Evolutionary conservation across 2,888 invertebrate species (phyloP), one percentile per base, ranked within the genome.

Genomic region (Nemotelus nigrinus): DNA sequence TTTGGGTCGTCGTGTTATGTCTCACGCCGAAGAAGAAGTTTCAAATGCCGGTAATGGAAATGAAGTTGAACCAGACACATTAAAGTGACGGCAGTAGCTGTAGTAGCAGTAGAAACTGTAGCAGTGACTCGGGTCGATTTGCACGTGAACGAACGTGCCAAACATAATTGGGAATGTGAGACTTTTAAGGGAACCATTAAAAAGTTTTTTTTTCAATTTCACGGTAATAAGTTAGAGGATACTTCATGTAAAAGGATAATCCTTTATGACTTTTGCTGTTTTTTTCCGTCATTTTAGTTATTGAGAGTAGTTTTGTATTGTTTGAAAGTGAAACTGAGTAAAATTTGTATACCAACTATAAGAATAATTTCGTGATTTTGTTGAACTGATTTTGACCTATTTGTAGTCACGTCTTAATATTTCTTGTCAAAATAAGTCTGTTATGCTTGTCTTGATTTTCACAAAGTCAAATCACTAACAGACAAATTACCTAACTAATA

Each of bases 91-190:
- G 25, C 25, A 25, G 53, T 53, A 4, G 10, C 25, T 57, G 57
- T 8, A 1, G 53, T 10, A 57, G n/a, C n/a, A n/a, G 3, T 3
- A 57, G 25, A 57, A 10, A 57, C 1, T 2, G 25, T 25, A 57
- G 57, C 25, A 25, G 25, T 25, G 25, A 25, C 25, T 25, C 25
- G 6, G 25, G 44, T 63, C 7, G 8, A 5, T 65, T 45, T 47
- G 5, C 65, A 47, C 10, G 65, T 65, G 3, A 70, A 55, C 8
- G 70, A 70, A 70, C 70, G 70, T 70, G 41, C 55, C 53, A 25
- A 53, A 44, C 70, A 70, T 70, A 70, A 70, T 70, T 70, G 70
- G 70, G 55, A 70, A 70, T 70, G 55, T 70, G 70, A 70, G 55
- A 70, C 70, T 70, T 70, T 70, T 41, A 55, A 65, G 43, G 55